These are phyloP conservation scores for Neomicropteryx cornuta DNA, from an alignment of 1,140 invertebrate species.

Conservation along the genomic window DNA sequence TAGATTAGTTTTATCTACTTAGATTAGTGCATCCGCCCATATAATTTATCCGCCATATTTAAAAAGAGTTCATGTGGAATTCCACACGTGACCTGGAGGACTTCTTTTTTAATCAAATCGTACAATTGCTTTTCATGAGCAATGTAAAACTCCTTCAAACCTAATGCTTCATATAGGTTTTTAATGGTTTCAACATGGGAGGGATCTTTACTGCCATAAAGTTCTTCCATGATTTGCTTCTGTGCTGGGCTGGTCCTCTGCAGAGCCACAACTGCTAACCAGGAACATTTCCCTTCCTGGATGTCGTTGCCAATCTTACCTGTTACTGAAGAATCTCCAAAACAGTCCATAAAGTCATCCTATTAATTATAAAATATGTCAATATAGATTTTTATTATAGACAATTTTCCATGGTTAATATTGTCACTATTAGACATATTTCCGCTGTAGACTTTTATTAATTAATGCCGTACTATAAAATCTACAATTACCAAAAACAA, in stretches of 20 bases:
- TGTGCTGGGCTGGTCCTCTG: slow-evolving; percentile 56
- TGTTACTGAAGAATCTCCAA: slow-evolving; percentile 59
- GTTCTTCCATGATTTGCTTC: slow-evolving; percentile 51
- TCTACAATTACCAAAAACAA: too few species aligned
- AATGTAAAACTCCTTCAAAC: slow-evolving; percentile 55
- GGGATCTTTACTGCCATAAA: slow-evolving; percentile 57
- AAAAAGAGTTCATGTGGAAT: too few species aligned
- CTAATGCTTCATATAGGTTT: slow-evolving; percentile 63
- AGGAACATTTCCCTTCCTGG: slow-evolving; percentile 83
- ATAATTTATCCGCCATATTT: too few species aligned
- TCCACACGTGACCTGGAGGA: too few species aligned
- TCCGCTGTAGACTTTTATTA: too few species aligned
- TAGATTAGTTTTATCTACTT: too few species aligned
- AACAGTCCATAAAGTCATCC: slow-evolving; percentile 86
- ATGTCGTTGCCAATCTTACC: slow-evolving; percentile 86
- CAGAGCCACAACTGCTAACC: slow-evolving; percentile 74
- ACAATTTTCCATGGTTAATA: neutral
- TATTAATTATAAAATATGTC: slow-evolving; percentile 30
- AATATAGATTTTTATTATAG: too few species aligned
- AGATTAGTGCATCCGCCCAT: too few species aligned
- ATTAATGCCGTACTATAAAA: too few species aligned
- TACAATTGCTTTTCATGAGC: too few species aligned
- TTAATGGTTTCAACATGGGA: slow-evolving; percentile 60
- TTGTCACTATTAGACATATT: neutral
- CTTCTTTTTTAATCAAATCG: too few species aligned